phyloP scores from a whole-genome alignment of 2,888 invertebrate species.

The Atrina japonica region DNA sequence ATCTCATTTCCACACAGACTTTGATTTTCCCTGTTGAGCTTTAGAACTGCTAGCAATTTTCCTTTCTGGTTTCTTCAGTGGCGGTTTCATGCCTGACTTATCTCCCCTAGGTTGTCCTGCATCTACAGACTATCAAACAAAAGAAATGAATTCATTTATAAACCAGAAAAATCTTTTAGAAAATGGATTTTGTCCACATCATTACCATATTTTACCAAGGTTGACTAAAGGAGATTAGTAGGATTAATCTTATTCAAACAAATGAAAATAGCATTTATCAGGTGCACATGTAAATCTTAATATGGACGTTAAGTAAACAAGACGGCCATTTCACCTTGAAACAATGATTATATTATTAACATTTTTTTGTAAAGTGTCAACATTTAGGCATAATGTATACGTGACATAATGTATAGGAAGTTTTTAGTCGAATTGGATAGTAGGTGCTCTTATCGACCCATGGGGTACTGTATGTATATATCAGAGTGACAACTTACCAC shows the following conservation, averaged over 20 bases:
- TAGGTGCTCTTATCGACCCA: too few relatives aligned
- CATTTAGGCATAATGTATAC: too few relatives aligned
- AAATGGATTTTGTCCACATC: background rate
- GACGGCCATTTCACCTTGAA: background rate
- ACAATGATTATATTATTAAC: background rate
- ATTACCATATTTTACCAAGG: too few relatives aligned
- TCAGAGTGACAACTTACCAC: conserved; percentile 34
- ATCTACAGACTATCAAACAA: background rate
- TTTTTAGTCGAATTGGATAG: too few relatives aligned
- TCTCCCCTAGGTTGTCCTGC: conserved; percentile 6
- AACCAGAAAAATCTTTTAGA: background rate
- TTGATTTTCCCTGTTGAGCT: conserved; percentile 23
- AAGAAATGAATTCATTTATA: background rate
- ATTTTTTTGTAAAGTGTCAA: background rate
- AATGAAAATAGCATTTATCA: too few relatives aligned
- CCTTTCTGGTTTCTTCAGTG: conserved; percentile 39
- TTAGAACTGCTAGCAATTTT: conserved; percentile 35
- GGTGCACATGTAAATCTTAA: too few relatives aligned
- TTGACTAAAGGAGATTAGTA: too few relatives aligned
- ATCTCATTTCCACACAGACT: conserved; percentile 45
- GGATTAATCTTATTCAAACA: too few relatives aligned
- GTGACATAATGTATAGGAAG: too few relatives aligned
- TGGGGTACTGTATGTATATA: too few relatives aligned
- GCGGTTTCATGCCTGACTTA: conserved; percentile 14
- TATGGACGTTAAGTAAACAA: too few relatives aligned